Percentiles rank a stretch among this genome's conserved stretches.
Conservation (phyloP, 2,888 invertebrate species). For the Tolmerus cingulatus region DNA sequence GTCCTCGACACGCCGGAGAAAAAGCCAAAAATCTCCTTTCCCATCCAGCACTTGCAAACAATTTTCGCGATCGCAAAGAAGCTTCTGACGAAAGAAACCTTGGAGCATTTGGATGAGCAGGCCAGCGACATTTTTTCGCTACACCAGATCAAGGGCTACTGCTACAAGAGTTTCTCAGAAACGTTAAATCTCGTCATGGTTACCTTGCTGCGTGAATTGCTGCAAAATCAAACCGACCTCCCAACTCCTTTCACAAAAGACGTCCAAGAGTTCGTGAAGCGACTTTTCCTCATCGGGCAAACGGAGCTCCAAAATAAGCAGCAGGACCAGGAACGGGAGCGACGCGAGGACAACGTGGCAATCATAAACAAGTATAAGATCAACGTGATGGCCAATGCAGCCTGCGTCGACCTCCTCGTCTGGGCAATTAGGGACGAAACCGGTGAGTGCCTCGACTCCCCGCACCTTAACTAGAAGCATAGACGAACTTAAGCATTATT, state of each 20-base stretch:
- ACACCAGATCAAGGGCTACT: slow-evolving; percentile 80
- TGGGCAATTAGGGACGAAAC: slow-evolving; percentile 98
- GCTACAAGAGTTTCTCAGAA: slow-evolving; percentile 94
- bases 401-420: slow-evolving; percentile 95
- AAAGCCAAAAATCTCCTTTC: slow-evolving; percentile 67
- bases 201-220: slow-evolving; percentile 85
- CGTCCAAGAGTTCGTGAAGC: slow-evolving; percentile 90
- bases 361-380: slow-evolving; percentile 91
- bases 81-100: slow-evolving; percentile 82
- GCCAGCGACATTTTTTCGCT: slow-evolving; percentile 80
- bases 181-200: slow-evolving; percentile 93
- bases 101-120: slow-evolving; percentile 83
- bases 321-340: slow-evolving; percentile 85
- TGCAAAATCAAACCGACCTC: slow-evolving; percentile 89
- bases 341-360: slow-evolving; percentile 74
- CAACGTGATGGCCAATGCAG: slow-evolving; percentile 96
- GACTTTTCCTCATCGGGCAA: slow-evolving; percentile 89
- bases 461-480: not conserved
- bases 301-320: slow-evolving; percentile 89
- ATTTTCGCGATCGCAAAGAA: slow-evolving; percentile 84
- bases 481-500: slow-evolving; percentile 47
- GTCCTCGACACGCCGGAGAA: slow-evolving; percentile 77
- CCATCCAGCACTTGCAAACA: slow-evolving; percentile 81
- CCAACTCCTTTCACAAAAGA: slow-evolving; percentile 91
- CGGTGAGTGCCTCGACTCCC: slow-evolving; percentile 67